Evolutionary conservation across 2,797 vertebrate genomes (phyloP), one percentile per base, ranked within the genome.

Genomic region (Notamacropus eugenii): DNA sequence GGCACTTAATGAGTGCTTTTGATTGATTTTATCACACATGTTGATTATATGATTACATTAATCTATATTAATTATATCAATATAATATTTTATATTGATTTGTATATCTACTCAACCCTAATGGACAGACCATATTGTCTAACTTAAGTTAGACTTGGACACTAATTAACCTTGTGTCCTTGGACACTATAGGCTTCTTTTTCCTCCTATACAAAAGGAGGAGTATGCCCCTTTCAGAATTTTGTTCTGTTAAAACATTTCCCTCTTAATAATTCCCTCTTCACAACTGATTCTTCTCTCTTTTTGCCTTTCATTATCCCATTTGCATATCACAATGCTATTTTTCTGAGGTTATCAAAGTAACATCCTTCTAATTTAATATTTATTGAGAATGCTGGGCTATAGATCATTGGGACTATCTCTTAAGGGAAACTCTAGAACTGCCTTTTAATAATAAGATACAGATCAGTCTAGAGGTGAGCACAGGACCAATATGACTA

Each of bases 121-220:
- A 67, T 67, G 34, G 10, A 67, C 34, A n/a, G 34, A 13, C 62
- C 62, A 67, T 67, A 67, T n/a, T 55, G 24, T 22, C 27, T 92
- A 87, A 31, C 54, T 52, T 52, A 19, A 59, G 8, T 8, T 24
- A n/a, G 1, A 1, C 0, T 34, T 27, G 67, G 55, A n/a, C 54
- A 74, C 22, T 62, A 5, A 40, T 19, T 40, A 50, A 13, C 28
- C 31, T 5, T 62, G 12, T 62, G 31, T 10, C n/a, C 54, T 94
- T 92, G 16, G n/a, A 40, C 82, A 91, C 24, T 55, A 59, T 31
- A 93, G n/a, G 94, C 82, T 95, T 91, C n/a, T 93, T 55, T 12
- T 52, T 24, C 56, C 22, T 62, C n/a, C 29, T n/a, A 67, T 67
- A 67, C 13, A 67, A 67, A 19, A 62, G 34, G 59, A 62, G 11